Evolutionary conservation across 2,888 invertebrate species (phyloP), one percentile per base, ranked within the genome.

Genomic region (Platypus cylindrus): DNA sequence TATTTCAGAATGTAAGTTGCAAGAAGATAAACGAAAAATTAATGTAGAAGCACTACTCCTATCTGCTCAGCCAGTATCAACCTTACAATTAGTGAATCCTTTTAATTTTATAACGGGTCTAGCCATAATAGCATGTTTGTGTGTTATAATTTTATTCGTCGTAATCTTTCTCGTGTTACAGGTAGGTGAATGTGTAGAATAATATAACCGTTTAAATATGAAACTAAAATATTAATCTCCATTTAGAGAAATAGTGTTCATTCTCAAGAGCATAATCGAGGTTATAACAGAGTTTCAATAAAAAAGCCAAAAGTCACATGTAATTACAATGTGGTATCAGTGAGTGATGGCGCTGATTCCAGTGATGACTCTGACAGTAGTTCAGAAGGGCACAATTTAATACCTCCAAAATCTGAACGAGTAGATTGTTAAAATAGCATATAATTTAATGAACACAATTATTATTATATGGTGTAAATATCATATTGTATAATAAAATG

Each of bases 141-240:
- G 75, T 42, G 75, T 78, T 41, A 68, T 78, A 11, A 71, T 75
- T 1, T 63, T 84, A 34, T 81, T 82, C 56, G 68, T 77, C 12
- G 69, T 75, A 14, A 73, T 81, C 44, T 75, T 84, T 52, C 65
- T 78, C 45, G 70, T 75, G 37, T 59, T 82, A 50, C 83, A 84
- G 77, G 83, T 83, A 59, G 52, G 57, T 17, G 20, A 9, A 20
- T 7, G 20, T 20, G 9, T 20, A 20, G 20, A 20, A 20, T 20
- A 20, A 9, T 20, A 9, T 20, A 5, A 7, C 9, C 20, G 5
- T 20, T 9, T 7, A 20, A 20, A 20, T 20, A 20, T 5, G 20
- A n/a, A n/a, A n/a, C n/a, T n/a, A n/a, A n/a, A n/a, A n/a, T n/a
- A n/a, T n/a, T n/a, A n/a, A n/a, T n/a, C n/a, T n/a, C n/a, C n/a